phyloP scores from a whole-genome alignment of 2,797 vertebrate genomes.

The Acrossocheilus wenchowensis region DNA sequence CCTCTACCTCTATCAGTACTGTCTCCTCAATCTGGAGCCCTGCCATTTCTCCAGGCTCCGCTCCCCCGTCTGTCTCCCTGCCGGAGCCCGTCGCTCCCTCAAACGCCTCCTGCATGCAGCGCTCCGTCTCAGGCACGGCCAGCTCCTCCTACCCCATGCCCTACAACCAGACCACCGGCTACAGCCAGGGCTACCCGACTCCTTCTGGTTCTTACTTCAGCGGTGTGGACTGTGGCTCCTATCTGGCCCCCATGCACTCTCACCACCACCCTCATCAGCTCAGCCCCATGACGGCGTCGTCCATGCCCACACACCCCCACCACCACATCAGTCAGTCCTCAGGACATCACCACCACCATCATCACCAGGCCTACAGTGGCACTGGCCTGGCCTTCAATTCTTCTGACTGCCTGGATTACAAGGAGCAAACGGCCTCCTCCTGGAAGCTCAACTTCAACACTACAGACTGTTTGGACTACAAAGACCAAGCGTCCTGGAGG shows the following conservation, averaged over 20 bases:
- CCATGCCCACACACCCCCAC: slow-evolving; percentile 90
- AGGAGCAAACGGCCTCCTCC: slow-evolving; percentile 92
- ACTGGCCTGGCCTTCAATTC: slow-evolving; percentile 93
- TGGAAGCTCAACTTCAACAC: slow-evolving; percentile 99
- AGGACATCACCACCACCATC: slow-evolving; percentile 92
- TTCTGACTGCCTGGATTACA: slow-evolving; percentile 99
- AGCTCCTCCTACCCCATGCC: slow-evolving; percentile 90
- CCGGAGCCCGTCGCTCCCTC: slow-evolving; percentile 85
- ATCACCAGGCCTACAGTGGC: slow-evolving; percentile 87
- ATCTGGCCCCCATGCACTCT: slow-evolving; percentile 95
- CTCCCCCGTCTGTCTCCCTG: slow-evolving; percentile 80
- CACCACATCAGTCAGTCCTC: slow-evolving; percentile 93
- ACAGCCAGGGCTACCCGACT: slow-evolving; percentile 90
- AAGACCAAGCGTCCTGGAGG: slow-evolving; percentile 98
- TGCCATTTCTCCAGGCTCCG: slow-evolving; percentile 91
- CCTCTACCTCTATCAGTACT: slow-evolving; percentile 82
- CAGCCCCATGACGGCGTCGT: slow-evolving; percentile 93
- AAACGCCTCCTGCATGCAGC: slow-evolving; percentile 93
- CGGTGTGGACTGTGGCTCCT: slow-evolving; percentile 95
- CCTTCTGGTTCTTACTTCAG: slow-evolving; percentile 95
- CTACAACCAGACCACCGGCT: slow-evolving; percentile 92
- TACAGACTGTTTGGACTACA: slow-evolving; percentile 99
- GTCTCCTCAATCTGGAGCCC: slow-evolving; percentile 99
- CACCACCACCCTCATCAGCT: slow-evolving; percentile 92
- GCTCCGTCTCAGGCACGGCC: slow-evolving; percentile 83